Evolutionary conservation across 2,797 vertebrate species (phyloP).

Genomic region (Mormyrus proboscirostris): DNA sequence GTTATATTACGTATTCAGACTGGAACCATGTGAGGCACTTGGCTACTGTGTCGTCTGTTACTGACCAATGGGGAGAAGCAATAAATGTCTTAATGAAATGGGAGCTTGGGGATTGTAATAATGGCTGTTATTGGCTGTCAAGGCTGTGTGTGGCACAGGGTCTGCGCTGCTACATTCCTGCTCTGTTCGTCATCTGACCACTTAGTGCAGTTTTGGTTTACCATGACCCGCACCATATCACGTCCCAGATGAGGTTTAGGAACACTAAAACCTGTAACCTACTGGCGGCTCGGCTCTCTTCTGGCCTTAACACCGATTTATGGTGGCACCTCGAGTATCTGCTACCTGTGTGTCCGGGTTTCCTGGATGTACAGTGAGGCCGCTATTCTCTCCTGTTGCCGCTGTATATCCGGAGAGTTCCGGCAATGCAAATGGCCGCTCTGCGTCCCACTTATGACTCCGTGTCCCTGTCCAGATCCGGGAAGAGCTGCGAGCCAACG

Average conservation of each 20-base stretch:
- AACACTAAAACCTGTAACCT: not conserved
- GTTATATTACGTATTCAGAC: conserved; percentile 36
- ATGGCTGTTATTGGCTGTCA: conserved; percentile 50
- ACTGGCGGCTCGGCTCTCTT: not conserved
- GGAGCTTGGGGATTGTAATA: conserved; percentile 33
- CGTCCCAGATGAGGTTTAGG: not conserved
- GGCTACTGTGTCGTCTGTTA: conserved; percentile 33
- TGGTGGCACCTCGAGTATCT: not conserved
- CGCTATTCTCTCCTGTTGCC: not conserved
- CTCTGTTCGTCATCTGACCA: not conserved
- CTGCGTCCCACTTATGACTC: not conserved
- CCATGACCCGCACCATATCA: conserved; percentile 23
- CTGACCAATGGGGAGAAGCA: conserved; percentile 39
- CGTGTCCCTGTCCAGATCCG: conserved; percentile 58
- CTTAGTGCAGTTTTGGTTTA: conserved; percentile 40
- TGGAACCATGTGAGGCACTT: conserved; percentile 37
- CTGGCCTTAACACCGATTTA: no score
- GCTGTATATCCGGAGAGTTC: not conserved
- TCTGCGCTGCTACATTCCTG: conserved; percentile 38
- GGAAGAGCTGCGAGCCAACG: conserved; percentile 69
- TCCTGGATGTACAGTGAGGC: not conserved
- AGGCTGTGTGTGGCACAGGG: conserved; percentile 43
- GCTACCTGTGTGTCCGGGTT: not conserved
- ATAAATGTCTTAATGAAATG: not conserved
- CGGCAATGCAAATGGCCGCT: not conserved